Evolutionary conservation across 2,888 invertebrate genomes (phyloP).

Genomic region (Dorcus parallelipipedus): DNA sequence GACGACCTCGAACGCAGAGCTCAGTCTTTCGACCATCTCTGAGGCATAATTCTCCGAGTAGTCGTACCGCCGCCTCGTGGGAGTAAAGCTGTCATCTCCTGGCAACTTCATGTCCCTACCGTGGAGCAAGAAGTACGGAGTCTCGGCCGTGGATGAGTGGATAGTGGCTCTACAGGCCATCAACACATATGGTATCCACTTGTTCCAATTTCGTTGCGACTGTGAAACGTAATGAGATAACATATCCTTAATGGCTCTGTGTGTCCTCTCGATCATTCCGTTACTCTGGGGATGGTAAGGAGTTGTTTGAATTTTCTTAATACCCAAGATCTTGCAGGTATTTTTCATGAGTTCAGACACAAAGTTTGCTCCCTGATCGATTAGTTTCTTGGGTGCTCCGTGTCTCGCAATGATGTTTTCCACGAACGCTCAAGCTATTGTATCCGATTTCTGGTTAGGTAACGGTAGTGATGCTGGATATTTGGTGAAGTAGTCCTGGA

Average conservation of each 20-base stretch:
- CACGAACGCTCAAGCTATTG: too few species aligned
- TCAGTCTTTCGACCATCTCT: too few species aligned
- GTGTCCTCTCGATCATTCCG: too few species aligned
- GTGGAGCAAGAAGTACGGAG: slow-evolving; percentile 26
- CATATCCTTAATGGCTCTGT: too few species aligned
- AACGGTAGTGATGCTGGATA: slow-evolving; percentile 27
- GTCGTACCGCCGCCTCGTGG: not conserved
- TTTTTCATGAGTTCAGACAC: slow-evolving; percentile 28
- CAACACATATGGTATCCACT: slow-evolving; percentile 24
- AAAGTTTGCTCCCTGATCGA: slow-evolving; percentile 33
- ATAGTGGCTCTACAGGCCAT: slow-evolving; percentile 6
- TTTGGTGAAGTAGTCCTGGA: too few species aligned
- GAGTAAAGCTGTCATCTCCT: slow-evolving; percentile 17
- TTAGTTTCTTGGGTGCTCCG: slow-evolving; percentile 31
- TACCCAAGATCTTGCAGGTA: slow-evolving; percentile 16
- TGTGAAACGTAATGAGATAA: too few species aligned
- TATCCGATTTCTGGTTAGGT: slow-evolving; percentile 26
- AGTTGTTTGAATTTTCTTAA: too few species aligned
- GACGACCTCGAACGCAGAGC: too few species aligned
- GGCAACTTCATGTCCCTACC: slow-evolving; percentile 27
- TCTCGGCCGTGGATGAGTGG: slow-evolving; percentile 25
- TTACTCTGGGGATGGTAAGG: too few species aligned
- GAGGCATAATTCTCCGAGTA: too few species aligned
- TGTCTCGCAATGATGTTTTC: slow-evolving; percentile 30
- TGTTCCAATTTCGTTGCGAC: slow-evolving; percentile 31